Evolutionary conservation across 2,888 invertebrate genomes (phyloP).

Genomic region (Diarsia dahlii): DNA sequence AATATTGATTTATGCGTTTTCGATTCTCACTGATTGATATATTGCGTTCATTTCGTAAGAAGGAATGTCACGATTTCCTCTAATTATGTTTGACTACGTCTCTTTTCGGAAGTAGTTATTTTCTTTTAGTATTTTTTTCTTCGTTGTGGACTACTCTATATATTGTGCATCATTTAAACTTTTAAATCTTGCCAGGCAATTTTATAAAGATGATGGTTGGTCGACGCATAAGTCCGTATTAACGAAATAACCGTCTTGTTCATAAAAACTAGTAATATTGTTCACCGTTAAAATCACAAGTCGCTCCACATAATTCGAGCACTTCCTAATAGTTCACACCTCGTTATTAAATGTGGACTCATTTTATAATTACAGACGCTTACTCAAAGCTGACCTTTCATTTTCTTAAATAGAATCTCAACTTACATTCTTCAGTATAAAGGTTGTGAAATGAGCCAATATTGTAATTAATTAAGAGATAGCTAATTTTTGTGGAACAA

Average conservation of each 20-base stretch:
- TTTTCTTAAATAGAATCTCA: constrained; percentile 58
- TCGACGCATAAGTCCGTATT: background rate
- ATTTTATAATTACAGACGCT: constrained; percentile 62
- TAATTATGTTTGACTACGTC: background rate
- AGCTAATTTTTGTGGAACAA: constrained; percentile 34
- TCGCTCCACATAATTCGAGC: constrained; percentile 33
- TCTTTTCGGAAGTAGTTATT: background rate
- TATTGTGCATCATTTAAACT: background rate
- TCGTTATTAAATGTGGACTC: constrained; percentile 59
- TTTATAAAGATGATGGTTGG: background rate
- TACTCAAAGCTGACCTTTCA: constrained; percentile 64
- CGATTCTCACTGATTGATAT: constrained; percentile 30
- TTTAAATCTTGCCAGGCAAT: background rate
- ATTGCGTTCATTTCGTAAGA: constrained; percentile 33
- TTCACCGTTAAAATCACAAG: constrained; percentile 10
- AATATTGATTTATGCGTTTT: constrained; percentile 35
- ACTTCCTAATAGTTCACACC: constrained; percentile 57
- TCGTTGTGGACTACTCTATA: background rate
- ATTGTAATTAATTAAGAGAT: constrained; percentile 56
- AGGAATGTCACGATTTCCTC: constrained; percentile 29
- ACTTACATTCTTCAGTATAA: constrained; percentile 49
- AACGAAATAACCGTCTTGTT: background rate
- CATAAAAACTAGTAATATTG: constrained; percentile 7
- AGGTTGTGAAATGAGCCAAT: constrained; percentile 58
- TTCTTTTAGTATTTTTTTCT: background rate